These are phyloP conservation scores for Tragelaphus imberbis DNA, from an alignment of 2,113 vertebrate species.

Conservation along the genomic window DNA sequence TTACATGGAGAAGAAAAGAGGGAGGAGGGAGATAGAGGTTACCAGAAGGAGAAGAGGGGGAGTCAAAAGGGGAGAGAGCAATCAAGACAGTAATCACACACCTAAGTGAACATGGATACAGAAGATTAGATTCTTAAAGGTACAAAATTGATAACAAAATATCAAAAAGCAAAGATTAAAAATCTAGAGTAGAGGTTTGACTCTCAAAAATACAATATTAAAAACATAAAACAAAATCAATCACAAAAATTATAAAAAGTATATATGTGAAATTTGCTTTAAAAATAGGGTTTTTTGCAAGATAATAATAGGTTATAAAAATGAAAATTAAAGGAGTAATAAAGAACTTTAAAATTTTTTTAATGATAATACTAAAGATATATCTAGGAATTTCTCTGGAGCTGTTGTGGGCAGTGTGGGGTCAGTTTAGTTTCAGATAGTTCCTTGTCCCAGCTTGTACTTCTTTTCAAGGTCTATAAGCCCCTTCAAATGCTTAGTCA, in stretches of 20 bases:
- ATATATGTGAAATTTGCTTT: neutral
- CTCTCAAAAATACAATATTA: neutral
- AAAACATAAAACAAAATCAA: neutral
- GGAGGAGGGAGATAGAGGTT: neutral
- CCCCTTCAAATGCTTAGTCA: neutral
- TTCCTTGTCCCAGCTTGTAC: neutral
- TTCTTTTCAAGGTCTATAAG: neutral
- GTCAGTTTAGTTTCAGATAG: neutral
- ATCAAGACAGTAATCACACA: neutral
- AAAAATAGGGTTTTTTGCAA: neutral
- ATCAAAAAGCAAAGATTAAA: neutral
- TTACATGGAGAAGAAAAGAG: neutral
- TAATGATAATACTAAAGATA: neutral
- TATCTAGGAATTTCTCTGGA: neutral
- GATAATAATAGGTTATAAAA: neutral
- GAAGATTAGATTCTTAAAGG: neutral
- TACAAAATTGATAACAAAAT: neutral
- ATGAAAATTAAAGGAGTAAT: neutral
- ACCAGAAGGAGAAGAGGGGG: neutral
- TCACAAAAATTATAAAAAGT: neutral
- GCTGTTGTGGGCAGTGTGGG: neutral
- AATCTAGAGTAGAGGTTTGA: neutral
- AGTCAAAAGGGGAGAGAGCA: neutral
- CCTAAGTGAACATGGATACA: neutral
- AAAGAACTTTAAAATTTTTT: fast-evolving